These are phyloP conservation scores for Pseudorhombus dupliciocellatus DNA, from an alignment of 2,113 vertebrate genomes.

Conservation along the genomic window DNA sequence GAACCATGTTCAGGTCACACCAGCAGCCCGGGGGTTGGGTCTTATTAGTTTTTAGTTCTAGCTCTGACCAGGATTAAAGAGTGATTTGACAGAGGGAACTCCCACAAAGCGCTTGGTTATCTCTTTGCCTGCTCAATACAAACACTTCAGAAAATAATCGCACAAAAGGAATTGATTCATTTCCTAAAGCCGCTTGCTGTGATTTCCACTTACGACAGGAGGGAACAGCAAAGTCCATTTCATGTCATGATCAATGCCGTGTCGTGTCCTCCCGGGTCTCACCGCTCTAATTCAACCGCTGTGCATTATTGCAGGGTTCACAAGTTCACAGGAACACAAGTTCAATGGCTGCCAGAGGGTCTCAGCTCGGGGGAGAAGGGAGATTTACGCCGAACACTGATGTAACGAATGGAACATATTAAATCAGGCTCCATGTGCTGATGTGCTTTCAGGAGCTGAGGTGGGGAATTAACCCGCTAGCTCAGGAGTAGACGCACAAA, in stretches of 20 bases:
- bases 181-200: conserved; percentile 2
- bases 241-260: conserved; percentile 13
- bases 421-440: conserved; percentile 46
- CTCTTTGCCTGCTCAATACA: neutral
- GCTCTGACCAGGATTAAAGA: neutral
- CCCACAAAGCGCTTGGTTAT: too few species aligned
- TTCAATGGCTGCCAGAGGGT: conserved; percentile 43
- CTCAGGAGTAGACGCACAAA: conserved; percentile 1
- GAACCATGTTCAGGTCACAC: neutral
- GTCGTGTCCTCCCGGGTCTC: conserved; percentile 2
- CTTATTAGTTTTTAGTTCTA: too few species aligned
- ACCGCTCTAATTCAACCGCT: conserved; percentile 2
- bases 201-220: conserved; percentile 25
- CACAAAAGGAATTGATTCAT: neutral
- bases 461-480: conserved; percentile 37
- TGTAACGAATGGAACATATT: conserved; percentile 53
- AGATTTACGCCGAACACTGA: conserved; percentile 37
- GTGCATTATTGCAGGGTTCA: conserved; percentile 57
- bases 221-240: conserved; percentile 10
- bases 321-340: conserved; percentile 58
- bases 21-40: neutral
- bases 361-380: conserved; percentile 29
- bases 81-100: neutral
- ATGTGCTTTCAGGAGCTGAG: conserved; percentile 32
- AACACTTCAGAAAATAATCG: neutral